These are phyloP conservation scores for Leucoma salicis DNA, from an alignment of 2,888 invertebrate species.

Conservation along the genomic window DNA sequence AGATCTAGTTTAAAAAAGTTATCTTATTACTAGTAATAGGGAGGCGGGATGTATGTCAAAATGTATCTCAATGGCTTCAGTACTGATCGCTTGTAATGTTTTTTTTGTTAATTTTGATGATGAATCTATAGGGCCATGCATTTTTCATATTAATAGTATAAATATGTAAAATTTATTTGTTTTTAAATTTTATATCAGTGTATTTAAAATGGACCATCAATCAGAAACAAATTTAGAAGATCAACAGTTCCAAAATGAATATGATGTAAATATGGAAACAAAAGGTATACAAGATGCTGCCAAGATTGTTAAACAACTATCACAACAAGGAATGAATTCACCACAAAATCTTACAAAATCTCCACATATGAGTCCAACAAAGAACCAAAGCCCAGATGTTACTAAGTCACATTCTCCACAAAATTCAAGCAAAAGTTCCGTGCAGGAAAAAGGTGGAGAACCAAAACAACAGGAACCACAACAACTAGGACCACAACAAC, in stretches of 20 bases:
- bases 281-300: background rate
- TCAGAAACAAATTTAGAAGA: background rate
- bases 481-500: no score
- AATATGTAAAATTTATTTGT: slow-evolving; percentile 43
- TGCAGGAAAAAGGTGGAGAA: no score
- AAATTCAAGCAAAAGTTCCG: no score
- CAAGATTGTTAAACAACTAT: slow-evolving; percentile 2
- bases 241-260: slow-evolving; percentile 5
- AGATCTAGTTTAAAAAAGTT: no score
- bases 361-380: background rate
- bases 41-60: no score
- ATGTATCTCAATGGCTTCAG: no score
- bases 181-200: slow-evolving; percentile 13
- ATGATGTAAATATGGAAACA: slow-evolving; percentile 3
- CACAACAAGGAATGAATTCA: no score
- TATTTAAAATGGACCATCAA: background rate
- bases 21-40: no score
- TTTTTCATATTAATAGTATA: slow-evolving; percentile 22
- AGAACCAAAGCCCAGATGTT: background rate
- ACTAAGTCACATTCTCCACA: slow-evolving; percentile 1
- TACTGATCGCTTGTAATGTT: no score
- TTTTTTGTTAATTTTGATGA: no score
- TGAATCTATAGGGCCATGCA: slow-evolving; percentile 55
- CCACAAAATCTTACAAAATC: no score
- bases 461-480: no score